A percentile compares a stretch with the other conserved stretches of the same genome.
Conservation (phyloP, 2,113 vertebrate species). For the Odocoileus virginianus region DNA sequence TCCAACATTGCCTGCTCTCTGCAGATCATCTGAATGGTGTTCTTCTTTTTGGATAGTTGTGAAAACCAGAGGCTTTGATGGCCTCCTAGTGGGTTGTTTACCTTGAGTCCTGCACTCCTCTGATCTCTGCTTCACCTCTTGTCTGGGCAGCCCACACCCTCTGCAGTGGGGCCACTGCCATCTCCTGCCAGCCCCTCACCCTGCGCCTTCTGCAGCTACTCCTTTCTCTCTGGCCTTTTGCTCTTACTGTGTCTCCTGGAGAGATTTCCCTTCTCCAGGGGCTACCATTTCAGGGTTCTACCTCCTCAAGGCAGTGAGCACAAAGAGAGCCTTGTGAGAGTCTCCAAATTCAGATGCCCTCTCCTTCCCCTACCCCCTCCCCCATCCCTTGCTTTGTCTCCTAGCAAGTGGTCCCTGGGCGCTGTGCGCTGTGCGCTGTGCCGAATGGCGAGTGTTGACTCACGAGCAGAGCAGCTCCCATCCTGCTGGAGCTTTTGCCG, state of each 20-base stretch:
- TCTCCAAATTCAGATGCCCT: background rate
- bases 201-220: background rate
- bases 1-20: background rate
- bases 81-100: background rate
- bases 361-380: background rate
- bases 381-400: background rate
- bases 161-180: background rate
- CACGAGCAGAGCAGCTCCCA: background rate
- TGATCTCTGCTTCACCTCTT: background rate
- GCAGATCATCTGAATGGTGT: background rate
- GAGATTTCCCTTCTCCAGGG: background rate
- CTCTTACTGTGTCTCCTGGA: background rate
- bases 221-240: background rate
- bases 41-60: background rate
- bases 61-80: background rate
- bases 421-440: fast-evolving
- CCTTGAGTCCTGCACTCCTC: background rate
- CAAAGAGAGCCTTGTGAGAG: background rate
- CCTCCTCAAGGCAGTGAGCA: background rate
- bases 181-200: background rate
- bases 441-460: no score
- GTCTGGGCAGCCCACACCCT: background rate
- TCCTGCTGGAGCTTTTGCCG: background rate
- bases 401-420: background rate
- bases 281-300: background rate